phyloP scores from a whole-genome alignment of 1,140 invertebrate genomes.

The Parapsyche elsis region DNA sequence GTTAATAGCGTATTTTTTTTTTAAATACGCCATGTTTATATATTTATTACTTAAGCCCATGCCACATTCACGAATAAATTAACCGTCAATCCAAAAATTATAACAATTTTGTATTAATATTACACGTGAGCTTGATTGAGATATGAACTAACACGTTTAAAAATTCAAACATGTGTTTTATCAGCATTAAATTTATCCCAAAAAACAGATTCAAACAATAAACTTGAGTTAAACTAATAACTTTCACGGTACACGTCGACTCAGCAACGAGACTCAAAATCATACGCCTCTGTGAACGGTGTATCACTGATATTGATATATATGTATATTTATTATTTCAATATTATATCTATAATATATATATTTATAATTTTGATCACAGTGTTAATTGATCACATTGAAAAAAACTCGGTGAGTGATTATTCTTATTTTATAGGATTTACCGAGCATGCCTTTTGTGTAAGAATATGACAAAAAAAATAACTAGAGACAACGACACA shows the following conservation, averaged over 20 bases:
- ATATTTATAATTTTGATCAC: slow-evolving; percentile 6
- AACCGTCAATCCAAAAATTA: no score
- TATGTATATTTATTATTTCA: not conserved
- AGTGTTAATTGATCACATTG: not conserved
- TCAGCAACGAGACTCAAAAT: not conserved
- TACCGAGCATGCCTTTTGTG: slow-evolving; percentile 55
- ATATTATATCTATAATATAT: slow-evolving; percentile 30
- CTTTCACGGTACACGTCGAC: no score
- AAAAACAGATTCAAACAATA: no score
- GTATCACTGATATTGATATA: not conserved
- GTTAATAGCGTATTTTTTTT: not conserved
- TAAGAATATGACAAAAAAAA: slow-evolving; percentile 48
- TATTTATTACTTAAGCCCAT: not conserved
- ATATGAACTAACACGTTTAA: no score
- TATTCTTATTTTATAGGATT: slow-evolving; percentile 43
- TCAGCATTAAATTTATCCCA: no score
- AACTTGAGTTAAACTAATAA: no score
- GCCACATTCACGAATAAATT: not conserved
- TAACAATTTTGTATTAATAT: no score
- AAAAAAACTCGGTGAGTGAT: slow-evolving; percentile 5
- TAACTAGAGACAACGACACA: slow-evolving; percentile 57
- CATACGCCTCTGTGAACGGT: not conserved
- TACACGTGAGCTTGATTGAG: no score
- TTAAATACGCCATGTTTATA: not conserved
- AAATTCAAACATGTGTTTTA: no score